These are phyloP conservation scores for Papilio machaon DNA, from an alignment of 1,140 invertebrate species.

Conservation along the genomic window DNA sequence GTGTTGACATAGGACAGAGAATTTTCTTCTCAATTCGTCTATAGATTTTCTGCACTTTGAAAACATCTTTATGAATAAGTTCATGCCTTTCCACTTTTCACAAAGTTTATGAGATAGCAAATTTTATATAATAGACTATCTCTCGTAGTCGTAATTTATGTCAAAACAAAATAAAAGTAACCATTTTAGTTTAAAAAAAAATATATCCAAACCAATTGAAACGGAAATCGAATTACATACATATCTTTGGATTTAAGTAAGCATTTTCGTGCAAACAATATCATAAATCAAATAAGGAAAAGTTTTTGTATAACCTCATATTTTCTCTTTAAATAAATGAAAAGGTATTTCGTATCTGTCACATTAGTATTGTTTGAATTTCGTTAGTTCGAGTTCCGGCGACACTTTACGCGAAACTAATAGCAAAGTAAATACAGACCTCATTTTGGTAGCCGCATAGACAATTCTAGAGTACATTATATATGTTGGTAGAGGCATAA, in stretches of 20 bases:
- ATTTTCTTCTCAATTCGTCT: neutral
- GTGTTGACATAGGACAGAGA: neutral
- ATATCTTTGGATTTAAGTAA: neutral
- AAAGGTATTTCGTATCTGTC: neutral
- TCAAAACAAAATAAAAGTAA: neutral
- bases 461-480: neutral
- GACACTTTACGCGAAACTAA: conserved; percentile 4
- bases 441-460: neutral
- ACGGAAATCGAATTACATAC: neutral
- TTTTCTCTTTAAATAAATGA: neutral
- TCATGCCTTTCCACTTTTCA: no score
- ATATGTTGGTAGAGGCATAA: neutral
- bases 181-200: no score
- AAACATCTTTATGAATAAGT: no score
- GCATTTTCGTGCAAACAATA: neutral
- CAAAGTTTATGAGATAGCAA: no score
- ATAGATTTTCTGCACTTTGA: no score
- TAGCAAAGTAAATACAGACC: conserved; percentile 1
- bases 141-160: no score
- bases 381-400: conserved; percentile 6
- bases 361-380: conserved; percentile 9
- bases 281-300: neutral
- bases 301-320: neutral
- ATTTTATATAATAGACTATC: no score
- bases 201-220: neutral